Conservation (phyloP, 2,888 invertebrate genomes). For the Lochmaea capreae region DNA sequence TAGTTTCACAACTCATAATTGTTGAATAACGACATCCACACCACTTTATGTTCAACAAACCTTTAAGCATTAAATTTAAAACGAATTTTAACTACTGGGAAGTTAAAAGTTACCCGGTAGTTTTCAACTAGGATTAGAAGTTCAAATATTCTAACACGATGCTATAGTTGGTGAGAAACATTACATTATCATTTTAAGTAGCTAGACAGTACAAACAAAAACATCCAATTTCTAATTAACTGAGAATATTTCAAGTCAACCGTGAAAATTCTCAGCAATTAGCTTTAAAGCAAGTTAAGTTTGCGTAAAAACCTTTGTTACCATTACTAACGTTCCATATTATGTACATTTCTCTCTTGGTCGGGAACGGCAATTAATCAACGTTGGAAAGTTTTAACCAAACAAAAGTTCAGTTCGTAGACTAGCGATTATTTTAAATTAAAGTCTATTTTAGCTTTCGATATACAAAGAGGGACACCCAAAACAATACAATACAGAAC, state of each 20-base stretch:
- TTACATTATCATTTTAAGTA: constrained; percentile 4
- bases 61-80: neutral
- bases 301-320: constrained; percentile 30
- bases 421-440: no score
- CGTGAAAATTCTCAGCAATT: constrained; percentile 28
- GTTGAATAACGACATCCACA: no score
- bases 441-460: no score
- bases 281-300: constrained; percentile 25
- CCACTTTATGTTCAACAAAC: no score
- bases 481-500: no score
- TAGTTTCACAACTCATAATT: no score
- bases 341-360: constrained; percentile 17
- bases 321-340: constrained; percentile 15
- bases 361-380: constrained; percentile 25
- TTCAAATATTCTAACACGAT: neutral
- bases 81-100: neutral
- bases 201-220: constrained; percentile 10
- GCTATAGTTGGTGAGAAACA: neutral
- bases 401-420: constrained; percentile 3
- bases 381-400: constrained; percentile 1
- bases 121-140: neutral
- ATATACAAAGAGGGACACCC: no score
- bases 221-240: constrained; percentile 32
- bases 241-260: constrained; percentile 27
- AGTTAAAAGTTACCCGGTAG: neutral